Percentiles rank a stretch among this genome's conserved stretches.
These are phyloP conservation scores for Drosophila paramelanica DNA, from an alignment of 2,888 invertebrate species.

Conservation along the genomic window DNA sequence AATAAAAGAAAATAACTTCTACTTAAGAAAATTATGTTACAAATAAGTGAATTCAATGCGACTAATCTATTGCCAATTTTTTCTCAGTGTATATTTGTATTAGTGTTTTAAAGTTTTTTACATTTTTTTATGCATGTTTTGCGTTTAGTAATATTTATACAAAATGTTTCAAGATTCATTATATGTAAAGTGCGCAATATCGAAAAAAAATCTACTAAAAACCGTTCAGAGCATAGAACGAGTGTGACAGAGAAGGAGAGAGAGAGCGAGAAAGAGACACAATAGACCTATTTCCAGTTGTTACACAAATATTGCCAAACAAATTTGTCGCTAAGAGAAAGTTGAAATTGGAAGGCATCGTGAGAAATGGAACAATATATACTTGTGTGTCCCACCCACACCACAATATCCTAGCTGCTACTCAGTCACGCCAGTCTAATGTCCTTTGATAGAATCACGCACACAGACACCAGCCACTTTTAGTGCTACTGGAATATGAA, in stretches of 20 bases:
- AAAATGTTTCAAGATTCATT: conserved; percentile 57
- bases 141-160: conserved; percentile 60
- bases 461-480: conserved; percentile 13
- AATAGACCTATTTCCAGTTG: conserved; percentile 8
- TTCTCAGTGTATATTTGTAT: conserved; percentile 81
- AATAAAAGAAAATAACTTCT: conserved; percentile 24
- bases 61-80: conserved; percentile 84
- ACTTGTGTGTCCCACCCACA: conserved; percentile 16
- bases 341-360: conserved; percentile 63
- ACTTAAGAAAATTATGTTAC: conserved; percentile 1
- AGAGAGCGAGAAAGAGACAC: neutral
- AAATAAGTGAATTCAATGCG: conserved; percentile 58
- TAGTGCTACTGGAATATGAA: conserved; percentile 38
- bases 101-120: conserved; percentile 64
- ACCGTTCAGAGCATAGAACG: conserved; percentile 55
- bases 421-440: conserved; percentile 15
- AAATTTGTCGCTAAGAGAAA: conserved; percentile 60
- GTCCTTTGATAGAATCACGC: conserved; percentile 27
- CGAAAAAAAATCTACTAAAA: conserved; percentile 58
- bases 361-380: conserved; percentile 66
- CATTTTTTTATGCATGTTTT: conserved; percentile 50
- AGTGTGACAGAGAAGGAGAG: neutral
- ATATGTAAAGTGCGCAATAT: conserved; percentile 60
- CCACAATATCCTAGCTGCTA: neutral
- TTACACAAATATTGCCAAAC: conserved; percentile 44